These are phyloP conservation scores for Scrobipalpa atriplicella DNA, from an alignment of 2,888 invertebrate species.

Conservation along the genomic window DNA sequence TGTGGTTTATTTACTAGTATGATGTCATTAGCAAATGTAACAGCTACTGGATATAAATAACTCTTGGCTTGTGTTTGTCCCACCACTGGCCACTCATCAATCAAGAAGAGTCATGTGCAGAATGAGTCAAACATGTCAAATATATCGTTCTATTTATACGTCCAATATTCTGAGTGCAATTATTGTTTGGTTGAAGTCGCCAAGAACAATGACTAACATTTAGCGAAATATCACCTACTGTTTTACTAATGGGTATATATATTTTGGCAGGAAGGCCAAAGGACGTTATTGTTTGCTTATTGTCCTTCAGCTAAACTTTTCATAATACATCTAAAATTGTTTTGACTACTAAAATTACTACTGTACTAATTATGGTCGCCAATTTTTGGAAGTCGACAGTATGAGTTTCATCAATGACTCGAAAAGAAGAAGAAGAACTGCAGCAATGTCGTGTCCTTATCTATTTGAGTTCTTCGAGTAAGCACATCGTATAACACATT, in stretches of 20 bases:
- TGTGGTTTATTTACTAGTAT: too few species aligned
- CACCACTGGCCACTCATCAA: constrained; percentile 1
- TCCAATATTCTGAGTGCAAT: not conserved
- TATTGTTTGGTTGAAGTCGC: not conserved
- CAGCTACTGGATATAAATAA: not conserved
- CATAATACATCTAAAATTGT: too few species aligned
- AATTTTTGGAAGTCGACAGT: too few species aligned
- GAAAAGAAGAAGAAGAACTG: too few species aligned
- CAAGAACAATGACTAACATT: constrained; percentile 8
- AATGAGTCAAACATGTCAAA: constrained; percentile 27
- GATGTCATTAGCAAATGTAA: not conserved
- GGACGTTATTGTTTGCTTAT: not conserved
- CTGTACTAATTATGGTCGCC: too few species aligned
- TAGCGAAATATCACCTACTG: not conserved
- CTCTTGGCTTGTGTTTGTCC: constrained; percentile 5
- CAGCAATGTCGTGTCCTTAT: too few species aligned
- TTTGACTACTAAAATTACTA: too few species aligned
- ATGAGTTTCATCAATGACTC: too few species aligned
- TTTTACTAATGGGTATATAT: not conserved
- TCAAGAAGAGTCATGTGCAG: not conserved
- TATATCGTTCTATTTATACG: constrained; percentile 17
- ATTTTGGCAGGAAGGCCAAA: constrained; percentile 1
- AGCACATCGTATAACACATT: not conserved
- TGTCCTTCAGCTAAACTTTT: too few species aligned
- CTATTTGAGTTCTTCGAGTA: not conserved